Evolutionary conservation across 1,140 invertebrate species (phyloP), one percentile per base, ranked within the genome.

Genomic region (Drosophila prosaltans): DNA sequence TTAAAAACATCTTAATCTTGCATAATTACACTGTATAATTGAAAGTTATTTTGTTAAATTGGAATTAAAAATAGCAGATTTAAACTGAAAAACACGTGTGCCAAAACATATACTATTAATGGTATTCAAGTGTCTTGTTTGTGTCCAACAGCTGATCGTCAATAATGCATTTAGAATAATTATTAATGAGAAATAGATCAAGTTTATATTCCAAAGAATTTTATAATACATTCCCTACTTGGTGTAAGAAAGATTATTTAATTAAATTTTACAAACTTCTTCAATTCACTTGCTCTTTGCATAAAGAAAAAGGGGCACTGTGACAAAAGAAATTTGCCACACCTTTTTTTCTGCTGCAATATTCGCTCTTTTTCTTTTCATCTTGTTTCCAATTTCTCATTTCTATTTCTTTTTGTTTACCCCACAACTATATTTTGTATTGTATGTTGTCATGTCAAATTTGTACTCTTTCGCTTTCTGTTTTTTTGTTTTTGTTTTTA

Each of bases 301-400:
- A 74, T 61, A 16, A 16, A 16, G 57, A 62, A 68, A 2, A 75
- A 45, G 16, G 16, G 16, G 16, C 55, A 24, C 45, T 48, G 16
- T 48, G 45, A 48, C 0, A 24, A 60, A 41, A 30, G 43, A 65
- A 67, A 36, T 74, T 80, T 72, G 79, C 66, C 84, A 80, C 84
- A 69, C 80, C 84, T 78, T 73, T 54, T 62, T 36, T 36, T 36
- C 65, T 45, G 40, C 40, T 74, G 40, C 24, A 40, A 10, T 21
- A 32, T 55, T 41, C 48, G 41, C 16, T 11, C 21, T 45, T 64
- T 21, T 30, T 71, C 16, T 55, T n/a, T 21, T 40, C 26, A 36
- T 66, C 60, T 54, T 48, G 54, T 63, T 65, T 45, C 24, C 28
- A 8, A 60, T 72, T 65, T 48, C 36, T 66, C 57, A 21, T 36